These are phyloP conservation scores for Zosterops japonicus DNA, from an alignment of 2,113 vertebrate species.

Conservation along the genomic window DNA sequence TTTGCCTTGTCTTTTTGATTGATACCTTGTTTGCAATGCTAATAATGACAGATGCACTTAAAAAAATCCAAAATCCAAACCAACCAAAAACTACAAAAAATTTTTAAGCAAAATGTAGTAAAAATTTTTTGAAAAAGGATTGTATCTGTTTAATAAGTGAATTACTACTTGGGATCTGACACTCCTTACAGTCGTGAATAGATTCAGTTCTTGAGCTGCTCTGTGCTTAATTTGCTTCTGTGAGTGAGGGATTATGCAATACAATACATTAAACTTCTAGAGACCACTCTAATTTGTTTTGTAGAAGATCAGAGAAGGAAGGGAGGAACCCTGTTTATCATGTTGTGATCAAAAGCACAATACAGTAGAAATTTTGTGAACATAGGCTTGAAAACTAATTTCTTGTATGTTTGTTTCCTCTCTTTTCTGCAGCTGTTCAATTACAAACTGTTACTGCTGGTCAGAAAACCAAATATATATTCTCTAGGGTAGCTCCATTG, in stretches of 20 bases:
- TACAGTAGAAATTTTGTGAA: neutral
- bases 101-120: neutral
- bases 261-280: neutral
- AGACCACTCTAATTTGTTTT: neutral
- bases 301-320: neutral
- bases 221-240: neutral
- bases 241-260: neutral
- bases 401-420: slow-evolving; percentile 47
- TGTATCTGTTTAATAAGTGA: neutral
- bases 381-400: slow-evolving; percentile 33
- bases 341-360: neutral
- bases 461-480: slow-evolving; percentile 37
- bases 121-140: neutral
- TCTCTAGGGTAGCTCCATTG: neutral
- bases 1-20: neutral
- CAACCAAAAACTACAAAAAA: neutral
- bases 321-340: neutral
- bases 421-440: slow-evolving; percentile 53
- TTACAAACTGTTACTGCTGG: slow-evolving; percentile 21
- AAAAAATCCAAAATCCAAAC: neutral
- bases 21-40: neutral
- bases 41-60: neutral
- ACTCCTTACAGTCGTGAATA: neutral
- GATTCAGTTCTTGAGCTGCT: neutral
- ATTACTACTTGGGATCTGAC: neutral